Percentiles rank a stretch among this genome's conserved stretches.
Evolutionary conservation across 35 echinoderm and acorn worm species (phyloP).

Genomic region (Heliocidaris tuberculata): DNA sequence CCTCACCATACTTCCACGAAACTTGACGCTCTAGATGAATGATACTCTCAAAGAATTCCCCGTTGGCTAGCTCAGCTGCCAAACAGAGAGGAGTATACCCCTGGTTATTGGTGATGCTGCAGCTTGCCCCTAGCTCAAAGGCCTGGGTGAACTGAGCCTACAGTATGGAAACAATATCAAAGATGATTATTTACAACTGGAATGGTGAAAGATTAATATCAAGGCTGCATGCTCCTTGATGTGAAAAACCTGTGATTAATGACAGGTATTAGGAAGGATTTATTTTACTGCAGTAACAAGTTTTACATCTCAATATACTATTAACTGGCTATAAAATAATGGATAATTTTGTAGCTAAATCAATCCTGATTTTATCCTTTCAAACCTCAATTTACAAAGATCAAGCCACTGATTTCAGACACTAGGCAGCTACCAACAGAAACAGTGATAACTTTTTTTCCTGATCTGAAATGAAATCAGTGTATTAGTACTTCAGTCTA

Average conservation of each 20-base stretch:
- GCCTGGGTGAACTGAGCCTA: constrained; percentile 77
- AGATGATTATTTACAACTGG: not conserved
- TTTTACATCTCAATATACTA: not conserved
- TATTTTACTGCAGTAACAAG: not conserved
- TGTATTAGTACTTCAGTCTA: too few relatives aligned
- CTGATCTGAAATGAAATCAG: too few relatives aligned
- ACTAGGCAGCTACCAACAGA: too few relatives aligned
- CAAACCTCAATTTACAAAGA: too few relatives aligned
- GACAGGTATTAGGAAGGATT: not conserved
- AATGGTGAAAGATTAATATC: not conserved
- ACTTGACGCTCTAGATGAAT: constrained; percentile 78
- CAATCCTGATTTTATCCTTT: too few relatives aligned
- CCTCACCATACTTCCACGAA: constrained; percentile 65
- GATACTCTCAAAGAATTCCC: constrained; percentile 80
- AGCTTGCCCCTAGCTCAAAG: constrained; percentile 75
- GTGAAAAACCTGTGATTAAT: not conserved
- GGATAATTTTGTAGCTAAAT: not conserved
- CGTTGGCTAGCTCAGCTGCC: constrained; percentile 66
- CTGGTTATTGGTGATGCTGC: constrained; percentile 75
- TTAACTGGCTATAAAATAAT: not conserved
- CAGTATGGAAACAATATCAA: constrained; percentile 19
- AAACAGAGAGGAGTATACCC: constrained; percentile 78
- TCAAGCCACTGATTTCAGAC: too few relatives aligned
- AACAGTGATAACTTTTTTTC: too few relatives aligned
- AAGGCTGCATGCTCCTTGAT: not conserved